phyloP scores from a whole-genome alignment of 2,797 vertebrate species.

The Scolopax bukidnonensis region DNA sequence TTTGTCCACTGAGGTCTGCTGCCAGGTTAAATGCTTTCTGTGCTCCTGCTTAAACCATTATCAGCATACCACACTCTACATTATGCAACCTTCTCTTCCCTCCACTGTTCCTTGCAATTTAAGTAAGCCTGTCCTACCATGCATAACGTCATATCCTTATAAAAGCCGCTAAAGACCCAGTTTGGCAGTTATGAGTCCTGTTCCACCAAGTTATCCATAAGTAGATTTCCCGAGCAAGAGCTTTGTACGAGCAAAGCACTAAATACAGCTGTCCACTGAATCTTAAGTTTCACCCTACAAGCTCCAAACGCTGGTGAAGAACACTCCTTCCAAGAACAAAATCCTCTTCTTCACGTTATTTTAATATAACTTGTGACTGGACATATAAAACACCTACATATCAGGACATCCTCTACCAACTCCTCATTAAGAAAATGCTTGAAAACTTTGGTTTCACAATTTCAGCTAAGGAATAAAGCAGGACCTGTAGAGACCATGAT shows the following conservation, averaged over 20 bases:
- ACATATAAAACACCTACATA: accelerated
- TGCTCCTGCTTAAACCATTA: background rate
- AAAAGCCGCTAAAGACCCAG: background rate
- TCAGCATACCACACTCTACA: background rate
- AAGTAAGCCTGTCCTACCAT: background rate
- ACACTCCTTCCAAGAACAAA: background rate
- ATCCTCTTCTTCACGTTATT: background rate
- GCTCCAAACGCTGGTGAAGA: background rate
- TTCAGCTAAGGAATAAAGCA: background rate
- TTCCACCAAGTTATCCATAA: background rate
- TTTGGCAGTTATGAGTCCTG: background rate
- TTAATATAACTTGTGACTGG: background rate
- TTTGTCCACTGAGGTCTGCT: background rate
- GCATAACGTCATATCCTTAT: background rate
- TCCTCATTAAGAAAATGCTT: background rate
- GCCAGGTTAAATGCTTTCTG: background rate
- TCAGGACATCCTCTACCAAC: background rate
- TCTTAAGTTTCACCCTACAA: background rate
- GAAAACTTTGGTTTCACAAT: background rate
- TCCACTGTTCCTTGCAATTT: background rate
- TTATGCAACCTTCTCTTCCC: background rate
- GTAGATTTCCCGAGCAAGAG: accelerated
- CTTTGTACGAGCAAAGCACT: background rate
- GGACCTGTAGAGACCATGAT: background rate
- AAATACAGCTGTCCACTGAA: background rate